Evolutionary conservation across 2,113 vertebrate species (phyloP).

Genomic region (Cynopterus brachyotis): DNA sequence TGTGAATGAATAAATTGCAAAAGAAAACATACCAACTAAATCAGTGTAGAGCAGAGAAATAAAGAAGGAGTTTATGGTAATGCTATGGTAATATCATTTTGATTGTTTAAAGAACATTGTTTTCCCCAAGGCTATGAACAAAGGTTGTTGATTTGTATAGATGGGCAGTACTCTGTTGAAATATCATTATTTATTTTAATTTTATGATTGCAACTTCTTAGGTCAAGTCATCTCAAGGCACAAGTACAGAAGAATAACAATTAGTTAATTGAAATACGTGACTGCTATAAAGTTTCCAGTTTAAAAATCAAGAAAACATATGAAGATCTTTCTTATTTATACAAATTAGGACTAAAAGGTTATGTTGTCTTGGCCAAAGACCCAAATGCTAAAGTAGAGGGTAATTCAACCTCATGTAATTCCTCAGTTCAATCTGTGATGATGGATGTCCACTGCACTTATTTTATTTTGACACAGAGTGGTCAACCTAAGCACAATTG

Average conservation of each 20-base stretch:
- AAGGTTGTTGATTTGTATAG: conserved; percentile 45
- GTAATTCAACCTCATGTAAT: conserved; percentile 46
- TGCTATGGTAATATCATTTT: conserved; percentile 33
- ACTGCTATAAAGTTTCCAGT: conserved; percentile 65
- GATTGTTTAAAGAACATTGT: conserved; percentile 35
- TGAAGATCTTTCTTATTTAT: conserved; percentile 58
- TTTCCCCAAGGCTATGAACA: background rate
- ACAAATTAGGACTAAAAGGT: conserved; percentile 59
- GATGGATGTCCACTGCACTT: background rate
- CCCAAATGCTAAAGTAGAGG: conserved; percentile 26
- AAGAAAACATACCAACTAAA: conserved; percentile 17
- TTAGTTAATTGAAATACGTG: conserved; percentile 70
- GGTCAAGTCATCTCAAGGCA: conserved; percentile 65
- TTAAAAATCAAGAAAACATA: conserved; percentile 66
- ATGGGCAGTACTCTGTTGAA: background rate
- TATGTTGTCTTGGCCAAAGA: conserved; percentile 60
- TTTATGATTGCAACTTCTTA: conserved; percentile 53
- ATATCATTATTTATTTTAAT: conserved; percentile 63
- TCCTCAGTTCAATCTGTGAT: conserved; percentile 44
- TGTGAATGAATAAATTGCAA: conserved; percentile 31
- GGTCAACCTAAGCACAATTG: conserved; percentile 42
- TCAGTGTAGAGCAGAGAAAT: background rate
- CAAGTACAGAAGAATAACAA: conserved; percentile 67
- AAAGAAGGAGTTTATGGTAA: background rate
- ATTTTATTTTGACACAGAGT: conserved; percentile 40